phyloP scores from a whole-genome alignment of 2,113 vertebrate species.

The Pithys albifrons region DNA sequence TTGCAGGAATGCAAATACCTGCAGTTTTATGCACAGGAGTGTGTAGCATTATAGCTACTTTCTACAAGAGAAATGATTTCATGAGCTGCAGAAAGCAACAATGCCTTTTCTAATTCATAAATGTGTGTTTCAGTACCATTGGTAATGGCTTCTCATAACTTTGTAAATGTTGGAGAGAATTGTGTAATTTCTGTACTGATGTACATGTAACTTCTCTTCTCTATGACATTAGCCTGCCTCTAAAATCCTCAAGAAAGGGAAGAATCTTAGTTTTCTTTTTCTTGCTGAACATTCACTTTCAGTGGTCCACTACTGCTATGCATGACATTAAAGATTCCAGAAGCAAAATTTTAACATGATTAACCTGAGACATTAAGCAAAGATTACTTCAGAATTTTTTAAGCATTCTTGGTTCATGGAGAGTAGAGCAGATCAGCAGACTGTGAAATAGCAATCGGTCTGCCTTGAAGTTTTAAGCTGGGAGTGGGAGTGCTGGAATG shows the following conservation, averaged over 20 bases:
- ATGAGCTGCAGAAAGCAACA: neutral
- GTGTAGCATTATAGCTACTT: neutral
- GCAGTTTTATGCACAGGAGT: neutral
- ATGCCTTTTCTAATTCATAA: neutral
- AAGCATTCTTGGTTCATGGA: neutral
- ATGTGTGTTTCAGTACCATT: neutral
- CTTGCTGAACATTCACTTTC: neutral
- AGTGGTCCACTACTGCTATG: neutral
- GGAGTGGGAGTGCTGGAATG: slow-evolving; percentile 49
- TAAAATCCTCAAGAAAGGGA: neutral
- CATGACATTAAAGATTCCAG: neutral
- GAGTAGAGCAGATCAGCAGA: neutral
- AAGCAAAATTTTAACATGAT: neutral
- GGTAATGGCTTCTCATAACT: neutral
- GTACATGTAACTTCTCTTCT: neutral
- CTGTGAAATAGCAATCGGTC: neutral
- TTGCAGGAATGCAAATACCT: neutral
- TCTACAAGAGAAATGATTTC: neutral
- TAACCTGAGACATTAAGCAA: neutral
- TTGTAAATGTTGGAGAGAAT: neutral
- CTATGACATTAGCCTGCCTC: neutral
- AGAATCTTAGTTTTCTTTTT: neutral
- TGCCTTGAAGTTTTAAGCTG: neutral
- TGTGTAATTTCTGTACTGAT: neutral
- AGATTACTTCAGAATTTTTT: neutral